A percentile compares a stretch with the other conserved stretches of the same genome.
phyloP scores from a whole-genome alignment of 2,113 vertebrate species.

The Sylvilagus bachmani region DNA sequence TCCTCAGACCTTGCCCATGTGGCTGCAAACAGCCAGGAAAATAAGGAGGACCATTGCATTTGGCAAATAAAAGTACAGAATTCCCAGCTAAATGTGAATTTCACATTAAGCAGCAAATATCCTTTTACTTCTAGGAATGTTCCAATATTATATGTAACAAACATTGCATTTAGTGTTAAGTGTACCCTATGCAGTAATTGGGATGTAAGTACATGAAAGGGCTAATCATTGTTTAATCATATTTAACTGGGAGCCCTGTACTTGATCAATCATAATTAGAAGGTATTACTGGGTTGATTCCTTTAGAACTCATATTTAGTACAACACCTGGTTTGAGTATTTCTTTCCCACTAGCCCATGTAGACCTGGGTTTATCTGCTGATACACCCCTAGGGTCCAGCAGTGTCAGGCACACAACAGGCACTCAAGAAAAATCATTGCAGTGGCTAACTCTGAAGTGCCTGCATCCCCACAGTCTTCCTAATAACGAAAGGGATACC shows the following conservation, averaged over 20 bases:
- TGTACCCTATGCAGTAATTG: neutral
- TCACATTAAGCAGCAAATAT: neutral
- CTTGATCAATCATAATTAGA: neutral
- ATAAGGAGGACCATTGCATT: neutral
- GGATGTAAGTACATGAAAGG: neutral
- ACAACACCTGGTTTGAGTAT: neutral
- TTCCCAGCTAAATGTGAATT: neutral
- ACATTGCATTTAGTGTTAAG: neutral
- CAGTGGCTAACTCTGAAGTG: neutral
- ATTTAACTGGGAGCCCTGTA: neutral
- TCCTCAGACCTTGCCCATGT: neutral
- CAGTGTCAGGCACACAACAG: neutral
- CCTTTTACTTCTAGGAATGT: neutral
- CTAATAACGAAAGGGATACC: neutral
- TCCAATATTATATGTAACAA: neutral
- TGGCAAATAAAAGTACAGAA: conserved; percentile 9
- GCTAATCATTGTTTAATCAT: neutral
- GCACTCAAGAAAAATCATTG: neutral
- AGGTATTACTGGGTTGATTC: neutral
- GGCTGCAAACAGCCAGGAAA: neutral
- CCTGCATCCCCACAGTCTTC: neutral
- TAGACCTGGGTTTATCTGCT: neutral
- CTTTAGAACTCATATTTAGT: neutral
- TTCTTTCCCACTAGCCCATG: neutral
- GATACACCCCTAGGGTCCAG: too few relatives aligned